These are phyloP conservation scores for Ferrisia virgata DNA, from an alignment of 2,888 invertebrate genomes.

Conservation along the genomic window DNA sequence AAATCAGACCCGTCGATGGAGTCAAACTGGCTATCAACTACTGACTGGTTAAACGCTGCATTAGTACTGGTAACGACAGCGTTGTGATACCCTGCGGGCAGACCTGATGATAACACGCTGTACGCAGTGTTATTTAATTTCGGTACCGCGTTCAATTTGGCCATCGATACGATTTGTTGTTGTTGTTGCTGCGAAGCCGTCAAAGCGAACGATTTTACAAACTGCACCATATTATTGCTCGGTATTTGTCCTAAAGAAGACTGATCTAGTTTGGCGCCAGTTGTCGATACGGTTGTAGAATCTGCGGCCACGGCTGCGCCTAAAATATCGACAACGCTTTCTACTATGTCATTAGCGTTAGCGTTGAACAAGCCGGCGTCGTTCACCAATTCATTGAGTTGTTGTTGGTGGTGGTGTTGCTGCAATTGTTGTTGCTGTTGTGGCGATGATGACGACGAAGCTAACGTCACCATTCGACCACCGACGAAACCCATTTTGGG, in stretches of 20 bases:
- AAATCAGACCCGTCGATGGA: background rate
- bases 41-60: background rate
- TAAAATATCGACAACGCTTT: background rate
- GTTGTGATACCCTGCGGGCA: constrained; percentile 20
- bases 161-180: background rate
- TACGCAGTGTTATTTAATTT: background rate
- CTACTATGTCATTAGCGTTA: background rate
- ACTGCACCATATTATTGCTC: background rate
- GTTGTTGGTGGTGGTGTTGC: background rate
- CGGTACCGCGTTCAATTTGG: background rate
- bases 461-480: background rate
- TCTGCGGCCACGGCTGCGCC: background rate
- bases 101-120: background rate
- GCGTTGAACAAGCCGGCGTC: background rate
- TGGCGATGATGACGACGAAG: background rate
- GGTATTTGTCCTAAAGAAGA: background rate
- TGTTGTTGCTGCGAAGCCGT: background rate
- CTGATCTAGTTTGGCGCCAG: background rate
- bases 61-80: constrained; percentile 40
- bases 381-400: background rate
- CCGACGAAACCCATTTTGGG: background rate
- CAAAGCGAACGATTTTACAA: constrained; percentile 33
- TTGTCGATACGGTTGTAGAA: background rate
- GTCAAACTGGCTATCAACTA: background rate
- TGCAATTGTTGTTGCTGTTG: background rate